Evolutionary conservation across 1,140 invertebrate genomes (phyloP).

Genomic region (Zeugodacus cucurbitae): DNA sequence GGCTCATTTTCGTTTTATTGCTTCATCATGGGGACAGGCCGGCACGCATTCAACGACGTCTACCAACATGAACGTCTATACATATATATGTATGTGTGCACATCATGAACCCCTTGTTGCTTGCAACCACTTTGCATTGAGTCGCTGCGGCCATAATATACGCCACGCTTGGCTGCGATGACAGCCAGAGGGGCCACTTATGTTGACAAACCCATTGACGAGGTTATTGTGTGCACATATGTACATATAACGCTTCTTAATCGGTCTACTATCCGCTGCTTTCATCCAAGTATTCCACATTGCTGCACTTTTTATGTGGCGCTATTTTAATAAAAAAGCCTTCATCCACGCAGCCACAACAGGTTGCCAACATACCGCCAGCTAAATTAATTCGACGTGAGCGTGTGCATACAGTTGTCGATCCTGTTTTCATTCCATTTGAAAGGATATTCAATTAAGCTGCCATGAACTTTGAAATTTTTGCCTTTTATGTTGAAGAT

Average conservation of each 20-base stretch:
- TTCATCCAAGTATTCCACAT: background rate
- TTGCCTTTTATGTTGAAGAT: too few relatives aligned
- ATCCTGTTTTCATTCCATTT: background rate
- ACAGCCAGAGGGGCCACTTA: background rate
- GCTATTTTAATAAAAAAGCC: background rate
- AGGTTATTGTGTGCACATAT: background rate
- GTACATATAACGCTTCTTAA: background rate
- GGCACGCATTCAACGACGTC: background rate
- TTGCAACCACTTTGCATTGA: background rate
- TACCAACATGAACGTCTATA: background rate
- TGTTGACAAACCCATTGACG: background rate
- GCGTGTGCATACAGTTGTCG: background rate
- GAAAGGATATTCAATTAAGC: background rate
- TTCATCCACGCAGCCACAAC: background rate
- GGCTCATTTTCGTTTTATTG: constrained; percentile 15
- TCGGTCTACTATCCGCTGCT: too few relatives aligned
- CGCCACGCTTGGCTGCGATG: background rate
- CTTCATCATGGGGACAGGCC: background rate
- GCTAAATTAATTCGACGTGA: background rate
- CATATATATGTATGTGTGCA: background rate
- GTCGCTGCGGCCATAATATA: background rate
- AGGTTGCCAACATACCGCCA: background rate
- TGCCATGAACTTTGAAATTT: background rate
- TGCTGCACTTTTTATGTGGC: background rate
- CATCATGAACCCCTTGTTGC: background rate